A percentile compares a stretch with the other conserved stretches of the same genome.
These are phyloP conservation scores for Orestias chungarensis DNA, from an alignment of 2,797 vertebrate genomes.

Conservation along the genomic window DNA sequence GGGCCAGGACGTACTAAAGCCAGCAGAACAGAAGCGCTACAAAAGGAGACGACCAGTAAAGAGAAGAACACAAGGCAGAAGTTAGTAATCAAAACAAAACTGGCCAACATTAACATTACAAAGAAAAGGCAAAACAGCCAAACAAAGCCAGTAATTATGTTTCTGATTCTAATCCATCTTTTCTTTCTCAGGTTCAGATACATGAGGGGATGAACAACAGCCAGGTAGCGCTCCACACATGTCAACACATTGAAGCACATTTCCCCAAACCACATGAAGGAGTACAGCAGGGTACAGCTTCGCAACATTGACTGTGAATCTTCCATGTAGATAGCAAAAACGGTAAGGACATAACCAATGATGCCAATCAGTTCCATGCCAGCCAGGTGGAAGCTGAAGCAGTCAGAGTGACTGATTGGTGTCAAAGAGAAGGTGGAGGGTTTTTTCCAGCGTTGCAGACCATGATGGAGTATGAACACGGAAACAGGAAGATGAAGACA, in stretches of 20 bases:
- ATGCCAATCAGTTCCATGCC: constrained; percentile 15
- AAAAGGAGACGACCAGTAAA: constrained; percentile 11
- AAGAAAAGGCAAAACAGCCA: background rate
- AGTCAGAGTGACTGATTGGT: constrained; percentile 4
- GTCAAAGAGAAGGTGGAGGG: background rate
- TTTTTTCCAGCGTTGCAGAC: background rate
- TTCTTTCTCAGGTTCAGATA: background rate
- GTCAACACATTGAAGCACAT: background rate
- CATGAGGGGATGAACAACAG: constrained; percentile 1
- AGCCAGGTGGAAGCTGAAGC: constrained; percentile 31
- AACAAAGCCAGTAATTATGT: background rate
- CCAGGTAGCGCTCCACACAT: constrained; percentile 11
- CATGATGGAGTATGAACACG: constrained; percentile 3
- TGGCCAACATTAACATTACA: accelerated
- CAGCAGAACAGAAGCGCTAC: constrained; percentile 31
- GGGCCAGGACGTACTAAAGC: constrained; percentile 39
- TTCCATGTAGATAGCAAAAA: background rate
- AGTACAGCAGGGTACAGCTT: background rate
- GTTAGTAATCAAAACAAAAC: background rate
- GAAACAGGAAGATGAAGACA: constrained; percentile 6
- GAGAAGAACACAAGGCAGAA: accelerated
- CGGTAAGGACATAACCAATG: background rate
- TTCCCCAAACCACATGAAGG: background rate
- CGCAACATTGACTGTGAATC: accelerated
- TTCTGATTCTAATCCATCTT: constrained; percentile 1